Percentiles rank a stretch among this genome's conserved stretches.
Conservation (phyloP, 37 sponge, comb jelly and placozoan genomes). For the Cliona cf. orientalis region DNA sequence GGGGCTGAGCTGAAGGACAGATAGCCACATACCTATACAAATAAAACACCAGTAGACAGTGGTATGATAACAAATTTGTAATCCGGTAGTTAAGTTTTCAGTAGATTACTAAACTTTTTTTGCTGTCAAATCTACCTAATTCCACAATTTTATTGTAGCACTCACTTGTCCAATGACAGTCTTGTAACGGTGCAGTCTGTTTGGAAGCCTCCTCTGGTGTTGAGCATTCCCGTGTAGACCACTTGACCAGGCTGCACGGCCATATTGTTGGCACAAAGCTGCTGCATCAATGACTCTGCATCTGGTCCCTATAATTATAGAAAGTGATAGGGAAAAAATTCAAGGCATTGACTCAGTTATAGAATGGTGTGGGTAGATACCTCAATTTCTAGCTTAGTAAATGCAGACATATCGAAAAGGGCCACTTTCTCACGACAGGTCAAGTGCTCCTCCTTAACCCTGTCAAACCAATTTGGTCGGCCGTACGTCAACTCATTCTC, state of each 20-base stretch:
- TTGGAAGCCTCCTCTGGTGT: slow-evolving; percentile 78
- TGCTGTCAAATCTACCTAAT: slow-evolving; percentile 27
- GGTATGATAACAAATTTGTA: too few relatives aligned
- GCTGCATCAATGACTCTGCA: slow-evolving; percentile 38
- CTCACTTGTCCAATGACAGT: slow-evolving; percentile 24
- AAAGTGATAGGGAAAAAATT: neutral
- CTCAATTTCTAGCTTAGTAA: slow-evolving; percentile 79
- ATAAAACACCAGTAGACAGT: too few relatives aligned
- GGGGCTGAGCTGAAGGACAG: slow-evolving; percentile 24
- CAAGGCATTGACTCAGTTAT: neutral
- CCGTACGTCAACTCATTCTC: slow-evolving; percentile 64
- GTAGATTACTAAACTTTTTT: too few relatives aligned
- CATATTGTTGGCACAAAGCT: slow-evolving; percentile 54
- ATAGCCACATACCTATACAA: slow-evolving; percentile 34
- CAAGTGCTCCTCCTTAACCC: slow-evolving; percentile 50
- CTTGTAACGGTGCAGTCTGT: slow-evolving; percentile 67
- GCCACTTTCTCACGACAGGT: slow-evolving; percentile 71
- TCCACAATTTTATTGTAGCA: too few relatives aligned
- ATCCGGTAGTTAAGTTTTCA: too few relatives aligned
- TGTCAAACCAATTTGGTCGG: slow-evolving; percentile 66
- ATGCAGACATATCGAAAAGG: slow-evolving; percentile 82
- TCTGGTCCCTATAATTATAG: slow-evolving; percentile 54
- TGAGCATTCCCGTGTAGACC: slow-evolving; percentile 86
- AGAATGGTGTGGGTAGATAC: neutral
- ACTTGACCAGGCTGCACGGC: slow-evolving; percentile 49